Base-by-base conservation (phyloP, 1,140 invertebrate species). In the Steinernema khuongi region DNA sequence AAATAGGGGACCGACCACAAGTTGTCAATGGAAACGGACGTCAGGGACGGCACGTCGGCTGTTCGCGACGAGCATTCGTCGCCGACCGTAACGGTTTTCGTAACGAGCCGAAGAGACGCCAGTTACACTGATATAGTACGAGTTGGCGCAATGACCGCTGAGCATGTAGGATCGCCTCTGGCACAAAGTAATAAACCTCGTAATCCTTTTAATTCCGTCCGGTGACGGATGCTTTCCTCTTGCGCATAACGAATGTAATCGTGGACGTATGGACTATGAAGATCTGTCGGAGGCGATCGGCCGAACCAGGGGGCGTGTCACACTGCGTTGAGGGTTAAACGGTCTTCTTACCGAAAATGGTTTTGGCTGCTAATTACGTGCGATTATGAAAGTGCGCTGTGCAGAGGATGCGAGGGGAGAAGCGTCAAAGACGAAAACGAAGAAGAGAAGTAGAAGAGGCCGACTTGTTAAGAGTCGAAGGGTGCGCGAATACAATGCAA, bases 401-500 rank as follows among this genome's bases (percentile, higher is more conserved):
- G 7, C 7, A 41, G 36, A 7, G 36, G 36, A 41, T n/a, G 7
- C 36, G 36, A 41, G 11, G 2, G 11, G 26, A 60, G 22, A 60
- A 60, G 22, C 50, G 50, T 22, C 4, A 22, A 60, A 11, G 19
- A 26, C 11, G 50, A 17, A 41, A 7, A n/a, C 36, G 36, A 60
- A 60, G 22, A 60, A 60, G 11, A 60, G 22, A 60, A 60, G 11
- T 60, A 22, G 50, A 60, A 60, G 50, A 60, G 50, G 50, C 22
- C 22, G 50, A 60, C 14, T 60, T 60, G 50, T 14, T 60, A 60
- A 60, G 50, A 60, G 50, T 60, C 50, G 50, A 60, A 60, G 50
- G 22, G 50, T 60, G 50, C 50, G 50, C 50, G 50, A 60, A 60
- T 60, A 60, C 50, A 60, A 60, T 60, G 50, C 50, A 60, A 60